Evolutionary conservation across 2,797 vertebrate species (phyloP).

Genomic region (Ataeniobius toweri): DNA sequence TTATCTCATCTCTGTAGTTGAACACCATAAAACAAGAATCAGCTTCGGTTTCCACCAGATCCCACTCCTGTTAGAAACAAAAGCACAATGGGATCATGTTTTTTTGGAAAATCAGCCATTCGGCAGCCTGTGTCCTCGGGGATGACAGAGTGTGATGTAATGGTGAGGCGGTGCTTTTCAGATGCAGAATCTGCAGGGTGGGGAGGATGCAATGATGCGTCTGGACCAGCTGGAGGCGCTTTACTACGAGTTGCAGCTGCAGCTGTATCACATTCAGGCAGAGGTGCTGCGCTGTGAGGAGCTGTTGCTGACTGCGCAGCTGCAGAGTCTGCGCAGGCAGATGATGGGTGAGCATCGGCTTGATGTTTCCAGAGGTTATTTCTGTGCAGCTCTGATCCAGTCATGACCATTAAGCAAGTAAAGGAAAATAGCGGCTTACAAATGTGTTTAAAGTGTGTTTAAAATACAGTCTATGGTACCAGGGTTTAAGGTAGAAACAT

Average conservation of each 20-base stretch:
- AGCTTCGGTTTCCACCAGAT: background rate
- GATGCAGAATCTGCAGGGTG: constrained; percentile 93
- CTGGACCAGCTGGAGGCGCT: constrained; percentile 94
- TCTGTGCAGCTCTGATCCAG: background rate
- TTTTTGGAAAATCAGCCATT: background rate
- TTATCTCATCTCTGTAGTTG: background rate
- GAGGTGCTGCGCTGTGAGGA: constrained; percentile 97
- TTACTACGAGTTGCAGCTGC: constrained; percentile 95
- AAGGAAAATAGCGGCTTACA: background rate
- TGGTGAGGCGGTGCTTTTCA: constrained; percentile 52
- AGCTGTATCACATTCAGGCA: constrained; percentile 95
- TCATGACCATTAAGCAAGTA: background rate
- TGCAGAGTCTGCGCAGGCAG: constrained; percentile 93
- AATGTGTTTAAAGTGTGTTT: background rate
- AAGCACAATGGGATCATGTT: constrained; percentile 1
- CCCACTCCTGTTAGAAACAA: background rate
- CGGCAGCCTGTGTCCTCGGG: background rate
- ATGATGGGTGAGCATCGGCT: constrained; percentile 84
- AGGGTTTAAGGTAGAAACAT: too few relatives aligned
- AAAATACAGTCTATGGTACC: too few relatives aligned
- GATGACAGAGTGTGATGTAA: background rate
- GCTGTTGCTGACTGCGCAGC: constrained; percentile 91
- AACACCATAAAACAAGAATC: background rate
- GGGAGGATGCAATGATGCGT: constrained; percentile 90
- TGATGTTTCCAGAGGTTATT: too few relatives aligned